A percentile compares a stretch with the other conserved stretches of the same genome.
phyloP scores from a whole-genome alignment of 2,113 vertebrate genomes.

The Pterocles gutturalis region DNA sequence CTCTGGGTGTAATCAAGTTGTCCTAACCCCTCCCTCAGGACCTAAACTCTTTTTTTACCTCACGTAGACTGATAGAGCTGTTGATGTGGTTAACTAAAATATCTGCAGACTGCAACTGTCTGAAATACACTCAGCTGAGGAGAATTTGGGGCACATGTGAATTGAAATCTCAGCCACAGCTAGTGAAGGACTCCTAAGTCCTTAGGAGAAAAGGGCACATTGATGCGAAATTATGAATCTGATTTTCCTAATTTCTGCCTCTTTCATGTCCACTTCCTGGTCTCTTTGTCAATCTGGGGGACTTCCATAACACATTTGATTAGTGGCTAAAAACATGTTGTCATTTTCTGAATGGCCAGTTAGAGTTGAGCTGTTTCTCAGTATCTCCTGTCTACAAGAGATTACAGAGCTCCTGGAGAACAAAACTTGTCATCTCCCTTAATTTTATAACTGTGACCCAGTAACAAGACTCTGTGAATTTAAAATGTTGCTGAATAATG shows the following conservation, averaged over 20 bases:
- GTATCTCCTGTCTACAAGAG: not conserved
- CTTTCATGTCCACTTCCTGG: not conserved
- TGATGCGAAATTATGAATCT: not conserved
- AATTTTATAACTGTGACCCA: not conserved
- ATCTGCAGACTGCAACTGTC: not conserved
- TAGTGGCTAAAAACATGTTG: not conserved
- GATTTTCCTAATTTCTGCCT: not conserved
- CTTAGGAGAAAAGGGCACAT: not conserved
- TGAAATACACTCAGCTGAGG: not conserved
- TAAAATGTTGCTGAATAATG: not conserved
- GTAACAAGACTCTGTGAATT: not conserved
- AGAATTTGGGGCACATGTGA: not conserved
- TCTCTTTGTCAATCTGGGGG: not conserved
- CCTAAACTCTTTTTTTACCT: not conserved
- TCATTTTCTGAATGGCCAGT: not conserved
- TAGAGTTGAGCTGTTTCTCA: not conserved
- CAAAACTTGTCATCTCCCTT: not conserved
- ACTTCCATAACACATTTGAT: not conserved
- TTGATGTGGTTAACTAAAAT: not conserved
- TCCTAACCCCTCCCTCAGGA: not conserved
- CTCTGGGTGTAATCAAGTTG: not conserved
- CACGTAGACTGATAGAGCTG: not conserved
- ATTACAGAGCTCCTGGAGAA: not conserved
- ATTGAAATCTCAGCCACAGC: not conserved
- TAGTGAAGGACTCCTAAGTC: not conserved